Percentiles rank a stretch among this genome's conserved stretches.
These are phyloP conservation scores for Pelecanoides urinatrix DNA, from an alignment of 2,113 vertebrate genomes.

Conservation along the genomic window DNA sequence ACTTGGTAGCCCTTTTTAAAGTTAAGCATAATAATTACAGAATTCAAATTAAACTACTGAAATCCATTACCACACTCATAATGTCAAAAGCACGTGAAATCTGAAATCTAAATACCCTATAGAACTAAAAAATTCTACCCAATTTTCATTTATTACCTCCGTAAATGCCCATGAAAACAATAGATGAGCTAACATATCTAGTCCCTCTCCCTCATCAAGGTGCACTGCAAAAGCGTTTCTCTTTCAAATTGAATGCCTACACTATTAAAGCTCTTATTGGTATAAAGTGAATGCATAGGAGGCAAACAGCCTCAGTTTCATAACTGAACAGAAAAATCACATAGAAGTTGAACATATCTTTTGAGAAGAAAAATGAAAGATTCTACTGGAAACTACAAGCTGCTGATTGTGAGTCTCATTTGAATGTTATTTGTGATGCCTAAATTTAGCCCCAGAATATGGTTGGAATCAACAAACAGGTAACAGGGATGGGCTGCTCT, in stretches of 20 bases:
- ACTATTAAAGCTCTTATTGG: neutral
- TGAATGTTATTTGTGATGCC: constrained; percentile 36
- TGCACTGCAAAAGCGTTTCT: neutral
- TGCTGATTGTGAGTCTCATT: constrained; percentile 38
- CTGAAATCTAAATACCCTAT: neutral
- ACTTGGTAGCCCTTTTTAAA: neutral
- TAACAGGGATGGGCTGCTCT: neutral
- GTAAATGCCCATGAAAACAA: neutral
- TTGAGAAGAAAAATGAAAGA: constrained; percentile 39
- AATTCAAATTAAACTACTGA: neutral
- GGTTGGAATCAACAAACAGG: constrained; percentile 20
- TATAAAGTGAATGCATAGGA: constrained; percentile 1
- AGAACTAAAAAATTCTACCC: neutral
- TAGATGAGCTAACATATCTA: neutral
- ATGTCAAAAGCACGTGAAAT: neutral
- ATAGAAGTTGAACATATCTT: neutral
- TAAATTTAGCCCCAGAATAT: constrained; percentile 41
- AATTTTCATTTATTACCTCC: neutral
- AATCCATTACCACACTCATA: neutral
- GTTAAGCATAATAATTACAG: neutral
- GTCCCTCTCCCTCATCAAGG: neutral
- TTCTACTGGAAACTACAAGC: constrained; percentile 40
- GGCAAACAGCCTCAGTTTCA: constrained; percentile 12
- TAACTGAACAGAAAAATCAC: constrained; percentile 6
- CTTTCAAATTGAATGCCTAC: neutral